phyloP scores from a whole-genome alignment of 2,888 invertebrate genomes.

The Acronicta leporina region DNA sequence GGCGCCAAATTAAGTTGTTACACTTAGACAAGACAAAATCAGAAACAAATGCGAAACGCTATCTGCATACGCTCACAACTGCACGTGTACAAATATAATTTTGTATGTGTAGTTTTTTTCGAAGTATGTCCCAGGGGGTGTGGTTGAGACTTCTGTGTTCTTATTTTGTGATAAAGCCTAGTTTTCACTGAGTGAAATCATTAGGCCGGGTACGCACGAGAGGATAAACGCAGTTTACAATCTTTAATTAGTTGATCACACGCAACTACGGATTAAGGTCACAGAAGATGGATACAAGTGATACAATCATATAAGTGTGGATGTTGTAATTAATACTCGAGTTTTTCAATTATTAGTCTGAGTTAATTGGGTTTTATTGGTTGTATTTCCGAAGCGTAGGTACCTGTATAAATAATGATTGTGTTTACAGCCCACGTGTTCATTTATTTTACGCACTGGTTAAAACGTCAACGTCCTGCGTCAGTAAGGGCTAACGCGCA shows the following conservation, averaged over 20 bases:
- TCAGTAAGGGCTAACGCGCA: too few species aligned
- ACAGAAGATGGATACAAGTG: constrained; percentile 8
- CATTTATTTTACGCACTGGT: not conserved
- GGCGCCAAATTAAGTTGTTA: too few species aligned
- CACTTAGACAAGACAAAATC: too few species aligned
- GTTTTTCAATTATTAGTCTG: constrained; percentile 2
- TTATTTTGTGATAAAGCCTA: constrained; percentile 26
- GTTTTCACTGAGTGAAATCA: constrained; percentile 69
- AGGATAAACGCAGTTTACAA: constrained; percentile 37
- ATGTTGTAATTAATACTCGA: constrained; percentile 30
- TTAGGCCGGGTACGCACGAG: constrained; percentile 61
- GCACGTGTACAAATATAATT: too few species aligned
- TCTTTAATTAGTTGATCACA: constrained; percentile 44
- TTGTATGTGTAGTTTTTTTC: too few species aligned
- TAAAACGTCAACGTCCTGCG: not conserved
- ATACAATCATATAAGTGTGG: constrained; percentile 1
- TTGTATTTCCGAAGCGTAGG: not conserved
- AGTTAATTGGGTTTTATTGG: not conserved
- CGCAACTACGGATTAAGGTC: constrained; percentile 40
- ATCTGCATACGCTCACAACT: too few species aligned
- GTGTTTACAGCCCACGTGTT: not conserved
- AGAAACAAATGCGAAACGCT: too few species aligned
- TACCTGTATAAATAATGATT: not conserved
- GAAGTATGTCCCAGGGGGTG: not conserved
- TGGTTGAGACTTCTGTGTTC: not conserved